Base-by-base conservation (phyloP, 2,797 vertebrate genomes). In the Dromococcyx pavoninus region DNA sequence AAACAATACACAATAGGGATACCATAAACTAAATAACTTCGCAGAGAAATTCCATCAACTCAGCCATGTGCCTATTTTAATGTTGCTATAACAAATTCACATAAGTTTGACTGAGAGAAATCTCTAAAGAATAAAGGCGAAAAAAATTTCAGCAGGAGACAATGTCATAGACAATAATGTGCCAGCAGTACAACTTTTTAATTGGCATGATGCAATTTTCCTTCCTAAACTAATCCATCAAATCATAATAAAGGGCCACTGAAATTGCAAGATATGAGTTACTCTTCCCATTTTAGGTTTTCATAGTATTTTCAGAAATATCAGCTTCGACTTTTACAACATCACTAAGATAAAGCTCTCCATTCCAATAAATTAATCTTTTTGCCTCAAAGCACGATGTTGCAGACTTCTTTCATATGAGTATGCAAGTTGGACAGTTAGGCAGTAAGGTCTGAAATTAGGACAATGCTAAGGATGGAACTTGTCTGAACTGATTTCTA, bases 1-100 rank as follows among this genome's bases (percentile, higher is more conserved):
- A 90, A 96, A 95, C 96, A 96, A 97, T 96, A 88, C 91, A 96
- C 94, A 96, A 94, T 94, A 90, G 93, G 67, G 53, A 94, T 57
- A 79, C 83, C 85, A 90, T 79, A 93, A 96, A 93, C 76, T 76
- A 95, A 93, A 54, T 81, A 95, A 94, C 86, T 96, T 86, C 24
- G 46, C 74, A 81, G 70, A 95, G 77, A 92, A 93, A 96, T 94
- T 94, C 95, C 89, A 96, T 91, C 91, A 79, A 43, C 86, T 94
- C 95, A 94, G 93, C 80, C 80, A 95, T 90, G 88, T 87, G 89
- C 74, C 86, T 71, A 85, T 93, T 95, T 93, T 84, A 91, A 94
- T 79, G 57, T 65, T 96, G 77, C 89, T 79, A 17, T 64, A 66
- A 92, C 78, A 92, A 95, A 94, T 41, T 89, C 80, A 91, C 53